Percentiles rank a stretch among this genome's conserved stretches.
These are phyloP conservation scores for Heliconius hortense DNA, from an alignment of 2,888 invertebrate genomes.

Conservation along the genomic window DNA sequence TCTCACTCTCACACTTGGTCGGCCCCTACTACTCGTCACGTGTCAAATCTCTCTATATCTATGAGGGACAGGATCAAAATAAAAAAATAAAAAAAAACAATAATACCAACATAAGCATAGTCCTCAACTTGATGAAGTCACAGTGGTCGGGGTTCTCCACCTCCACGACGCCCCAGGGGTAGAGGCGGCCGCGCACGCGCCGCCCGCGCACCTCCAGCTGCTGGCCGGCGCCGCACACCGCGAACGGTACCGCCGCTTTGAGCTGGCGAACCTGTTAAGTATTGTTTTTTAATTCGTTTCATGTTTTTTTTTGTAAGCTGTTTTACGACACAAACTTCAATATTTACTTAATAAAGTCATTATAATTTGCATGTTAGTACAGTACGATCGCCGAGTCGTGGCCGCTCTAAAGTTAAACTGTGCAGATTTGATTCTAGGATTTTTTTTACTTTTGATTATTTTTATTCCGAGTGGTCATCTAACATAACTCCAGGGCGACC, in stretches of 20 bases:
- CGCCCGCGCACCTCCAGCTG: constrained; percentile 96
- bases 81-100: neutral
- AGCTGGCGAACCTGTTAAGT: constrained; percentile 87
- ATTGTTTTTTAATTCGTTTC: too few relatives aligned
- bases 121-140: constrained; percentile 97
- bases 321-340: too few relatives aligned
- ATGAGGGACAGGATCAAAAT: neutral
- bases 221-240: constrained; percentile 98
- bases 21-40: too few relatives aligned
- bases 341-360: neutral
- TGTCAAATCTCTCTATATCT: too few relatives aligned
- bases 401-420: too few relatives aligned
- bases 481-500: too few relatives aligned
- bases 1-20: too few relatives aligned
- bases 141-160: constrained; percentile 99
- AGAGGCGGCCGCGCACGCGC: constrained; percentile 95
- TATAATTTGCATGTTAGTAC: neutral
- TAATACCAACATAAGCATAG: constrained; percentile 93
- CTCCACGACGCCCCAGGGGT: constrained; percentile 99
- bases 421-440: too few relatives aligned
- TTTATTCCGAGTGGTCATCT: too few relatives aligned
- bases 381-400: too few relatives aligned
- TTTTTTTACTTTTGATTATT: too few relatives aligned
- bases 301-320: too few relatives aligned
- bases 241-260: constrained; percentile 97